A percentile compares a stretch with the other conserved stretches of the same genome.
Evolutionary conservation across 2,113 vertebrate genomes (phyloP).

Genomic region (Asarcornis scutulata): DNA sequence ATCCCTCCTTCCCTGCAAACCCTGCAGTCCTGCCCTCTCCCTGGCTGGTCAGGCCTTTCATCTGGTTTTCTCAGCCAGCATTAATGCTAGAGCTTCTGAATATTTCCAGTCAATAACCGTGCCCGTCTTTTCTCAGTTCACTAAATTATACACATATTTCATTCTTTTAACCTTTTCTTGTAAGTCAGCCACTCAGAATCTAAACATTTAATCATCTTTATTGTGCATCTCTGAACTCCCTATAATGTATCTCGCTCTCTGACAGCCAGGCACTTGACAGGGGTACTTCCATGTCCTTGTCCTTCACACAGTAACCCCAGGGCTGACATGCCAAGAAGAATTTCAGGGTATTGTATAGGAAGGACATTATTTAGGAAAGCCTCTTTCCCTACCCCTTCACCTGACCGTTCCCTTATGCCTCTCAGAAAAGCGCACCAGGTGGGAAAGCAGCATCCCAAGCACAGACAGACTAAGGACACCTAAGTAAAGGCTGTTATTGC

Average conservation of each 20-base stretch:
- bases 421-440: rapidly evolving
- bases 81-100: background rate
- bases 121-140: background rate
- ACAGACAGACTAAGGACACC: background rate
- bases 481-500: background rate
- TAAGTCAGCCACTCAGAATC: conserved; percentile 22
- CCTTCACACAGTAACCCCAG: background rate
- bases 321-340: background rate
- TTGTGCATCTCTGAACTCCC: conserved; percentile 26
- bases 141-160: conserved; percentile 48
- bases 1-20: background rate
- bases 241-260: conserved; percentile 19
- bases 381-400: background rate
- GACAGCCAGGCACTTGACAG: background rate
- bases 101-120: conserved; percentile 10
- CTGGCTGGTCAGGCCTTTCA: background rate
- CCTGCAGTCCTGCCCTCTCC: background rate
- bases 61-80: background rate
- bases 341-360: background rate
- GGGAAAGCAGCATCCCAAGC: background rate
- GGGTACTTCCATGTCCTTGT: background rate
- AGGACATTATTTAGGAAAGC: background rate
- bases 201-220: conserved; percentile 53
- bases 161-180: conserved; percentile 47
- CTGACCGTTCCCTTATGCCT: background rate